Percentiles rank a stretch among this genome's conserved stretches.
These are phyloP conservation scores for Pseudopipra pipra DNA, from an alignment of 2,113 vertebrate species.

Conservation along the genomic window DNA sequence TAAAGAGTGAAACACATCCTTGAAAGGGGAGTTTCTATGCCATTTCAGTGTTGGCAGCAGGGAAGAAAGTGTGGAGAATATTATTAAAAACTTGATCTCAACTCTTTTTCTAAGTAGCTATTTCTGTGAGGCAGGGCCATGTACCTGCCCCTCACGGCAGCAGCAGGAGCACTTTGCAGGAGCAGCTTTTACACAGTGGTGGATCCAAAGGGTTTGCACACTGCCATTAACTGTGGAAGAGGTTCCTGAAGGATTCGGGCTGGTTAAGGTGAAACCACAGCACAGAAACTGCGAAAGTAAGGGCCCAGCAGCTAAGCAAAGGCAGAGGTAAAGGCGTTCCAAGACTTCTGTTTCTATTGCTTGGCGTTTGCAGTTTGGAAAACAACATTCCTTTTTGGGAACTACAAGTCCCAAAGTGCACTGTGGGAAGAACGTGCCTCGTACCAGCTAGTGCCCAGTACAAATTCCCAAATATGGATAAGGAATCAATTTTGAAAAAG, in stretches of 20 bases:
- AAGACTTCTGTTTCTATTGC: not conserved
- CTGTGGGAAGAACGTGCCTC: conserved; percentile 18
- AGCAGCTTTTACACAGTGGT: accelerated
- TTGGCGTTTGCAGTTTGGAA: not conserved
- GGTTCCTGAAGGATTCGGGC: not conserved
- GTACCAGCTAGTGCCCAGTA: conserved; percentile 59
- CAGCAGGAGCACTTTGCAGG: not conserved
- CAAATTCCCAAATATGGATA: conserved; percentile 79
- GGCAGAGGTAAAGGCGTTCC: not conserved
- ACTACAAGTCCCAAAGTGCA: conserved; percentile 69
- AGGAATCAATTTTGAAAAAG: conserved; percentile 68
- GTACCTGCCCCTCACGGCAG: not conserved
- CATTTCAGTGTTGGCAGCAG: not conserved
- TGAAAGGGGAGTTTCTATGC: not conserved
- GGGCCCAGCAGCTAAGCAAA: not conserved
- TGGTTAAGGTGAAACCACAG: not conserved
- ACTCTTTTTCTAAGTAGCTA: not conserved
- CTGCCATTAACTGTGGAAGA: not conserved
- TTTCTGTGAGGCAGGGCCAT: not conserved
- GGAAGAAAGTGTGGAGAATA: not conserved
- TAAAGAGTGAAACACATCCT: not conserved
- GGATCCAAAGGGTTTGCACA: accelerated
- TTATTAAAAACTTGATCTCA: not conserved
- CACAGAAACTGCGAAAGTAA: not conserved
- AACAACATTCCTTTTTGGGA: conserved; percentile 51